Conservation (phyloP, 2,113 vertebrate species). For the Campylomormyrus tamandua region DNA sequence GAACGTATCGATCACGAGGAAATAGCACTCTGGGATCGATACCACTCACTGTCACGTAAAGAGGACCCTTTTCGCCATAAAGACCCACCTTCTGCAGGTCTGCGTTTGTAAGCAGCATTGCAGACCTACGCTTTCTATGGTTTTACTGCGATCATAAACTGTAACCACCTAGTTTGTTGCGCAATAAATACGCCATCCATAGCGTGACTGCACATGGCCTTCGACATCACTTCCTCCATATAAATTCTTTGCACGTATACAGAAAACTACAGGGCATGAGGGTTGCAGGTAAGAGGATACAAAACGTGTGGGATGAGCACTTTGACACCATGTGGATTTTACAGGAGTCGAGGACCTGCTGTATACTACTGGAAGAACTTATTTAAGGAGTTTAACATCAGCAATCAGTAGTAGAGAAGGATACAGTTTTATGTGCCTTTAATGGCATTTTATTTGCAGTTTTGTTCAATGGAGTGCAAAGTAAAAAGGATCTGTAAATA, state of each 20-base stretch:
- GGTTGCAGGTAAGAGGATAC: neutral
- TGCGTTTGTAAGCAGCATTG: neutral
- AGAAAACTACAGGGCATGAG: neutral
- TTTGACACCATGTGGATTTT: neutral
- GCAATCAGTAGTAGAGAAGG: neutral
- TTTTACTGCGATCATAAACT: neutral
- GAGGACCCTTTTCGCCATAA: slow-evolving; percentile 34
- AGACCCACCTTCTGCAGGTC: slow-evolving; percentile 19
- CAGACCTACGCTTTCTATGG: neutral
- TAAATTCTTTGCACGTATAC: neutral
- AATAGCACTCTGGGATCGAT: slow-evolving; percentile 37
- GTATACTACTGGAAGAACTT: neutral
- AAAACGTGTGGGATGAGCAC: neutral
- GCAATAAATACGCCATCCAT: neutral
- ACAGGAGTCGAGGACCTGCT: neutral
- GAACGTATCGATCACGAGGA: slow-evolving; percentile 39
- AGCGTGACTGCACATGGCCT: neutral
- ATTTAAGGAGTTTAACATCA: neutral
- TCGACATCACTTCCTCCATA: neutral
- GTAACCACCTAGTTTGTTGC: neutral
- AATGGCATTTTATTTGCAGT: neutral
- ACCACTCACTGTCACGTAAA: slow-evolving; percentile 35
- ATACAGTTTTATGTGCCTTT: neutral
- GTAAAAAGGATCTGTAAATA: neutral
- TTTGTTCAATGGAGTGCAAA: neutral